A percentile compares a stretch with the other conserved stretches of the same genome.
phyloP scores from a whole-genome alignment of 2,888 invertebrate genomes.

The Andricus quercusramuli region DNA sequence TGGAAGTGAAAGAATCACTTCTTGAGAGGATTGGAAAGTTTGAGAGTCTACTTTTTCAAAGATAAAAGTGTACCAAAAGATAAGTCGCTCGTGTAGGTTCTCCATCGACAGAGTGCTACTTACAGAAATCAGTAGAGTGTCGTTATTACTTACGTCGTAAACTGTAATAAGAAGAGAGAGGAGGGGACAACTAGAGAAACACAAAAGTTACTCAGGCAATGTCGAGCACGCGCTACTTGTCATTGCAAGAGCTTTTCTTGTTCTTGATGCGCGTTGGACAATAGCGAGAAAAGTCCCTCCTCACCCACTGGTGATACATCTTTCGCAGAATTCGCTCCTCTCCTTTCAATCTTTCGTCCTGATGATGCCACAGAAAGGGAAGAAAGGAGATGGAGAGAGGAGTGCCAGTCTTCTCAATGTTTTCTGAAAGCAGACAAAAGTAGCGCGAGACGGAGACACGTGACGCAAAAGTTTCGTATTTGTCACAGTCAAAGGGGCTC shows the following conservation, averaged over 20 bases:
- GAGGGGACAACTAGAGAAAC: neutral
- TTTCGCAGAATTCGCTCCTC: neutral
- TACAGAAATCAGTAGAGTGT: slow-evolving; percentile 74
- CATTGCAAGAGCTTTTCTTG: slow-evolving; percentile 60
- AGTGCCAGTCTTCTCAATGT: slow-evolving; percentile 62
- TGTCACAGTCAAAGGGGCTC: slow-evolving; percentile 13
- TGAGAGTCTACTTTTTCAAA: neutral
- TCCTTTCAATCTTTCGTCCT: slow-evolving; percentile 15
- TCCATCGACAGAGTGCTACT: slow-evolving; percentile 76
- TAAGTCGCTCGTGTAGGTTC: slow-evolving; percentile 57
- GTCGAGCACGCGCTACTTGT: slow-evolving; percentile 21
- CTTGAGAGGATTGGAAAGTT: neutral
- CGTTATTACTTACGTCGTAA: slow-evolving; percentile 72
- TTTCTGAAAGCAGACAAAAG: slow-evolving; percentile 67
- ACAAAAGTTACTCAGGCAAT: slow-evolving; percentile 11
- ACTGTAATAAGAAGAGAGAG: slow-evolving; percentile 45
- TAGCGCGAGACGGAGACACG: slow-evolving; percentile 64
- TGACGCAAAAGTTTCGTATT: slow-evolving; percentile 59
- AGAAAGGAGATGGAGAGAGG: slow-evolving; percentile 42
- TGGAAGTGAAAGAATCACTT: neutral
- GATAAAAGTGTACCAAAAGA: slow-evolving; percentile 45
- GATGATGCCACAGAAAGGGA: slow-evolving; percentile 39
- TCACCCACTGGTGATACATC: neutral
- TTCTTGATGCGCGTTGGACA: slow-evolving; percentile 74
- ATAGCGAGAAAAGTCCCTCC: slow-evolving; percentile 67